Evolutionary conservation across 2,888 invertebrate species (phyloP).

Genomic region (Drosophila histrio): DNA sequence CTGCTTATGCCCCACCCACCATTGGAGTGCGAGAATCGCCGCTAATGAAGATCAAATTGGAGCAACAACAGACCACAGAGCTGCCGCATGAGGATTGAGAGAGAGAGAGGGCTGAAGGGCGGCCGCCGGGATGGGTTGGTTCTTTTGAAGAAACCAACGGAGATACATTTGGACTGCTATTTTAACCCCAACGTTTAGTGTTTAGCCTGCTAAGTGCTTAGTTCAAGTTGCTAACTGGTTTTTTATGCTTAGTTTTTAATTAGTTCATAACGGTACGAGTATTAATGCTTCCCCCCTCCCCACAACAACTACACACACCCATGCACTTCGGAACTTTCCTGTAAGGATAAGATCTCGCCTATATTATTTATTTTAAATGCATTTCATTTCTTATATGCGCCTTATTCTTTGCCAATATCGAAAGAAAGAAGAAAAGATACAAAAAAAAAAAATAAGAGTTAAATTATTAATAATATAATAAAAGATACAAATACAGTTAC

Average conservation of each 20-base stretch:
- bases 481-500: constrained; percentile 40
- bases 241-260: constrained; percentile 55
- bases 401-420: constrained; percentile 65
- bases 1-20: constrained; percentile 70
- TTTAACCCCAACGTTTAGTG: constrained; percentile 81
- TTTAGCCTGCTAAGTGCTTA: constrained; percentile 60
- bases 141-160: constrained; percentile 58
- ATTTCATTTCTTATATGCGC: constrained; percentile 50
- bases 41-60: constrained; percentile 82
- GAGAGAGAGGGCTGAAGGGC: constrained; percentile 28
- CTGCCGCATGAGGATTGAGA: constrained; percentile 83
- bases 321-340: constrained; percentile 73
- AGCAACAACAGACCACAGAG: constrained; percentile 81
- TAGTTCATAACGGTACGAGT: constrained; percentile 60
- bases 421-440: constrained; percentile 21
- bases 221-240: constrained; percentile 66
- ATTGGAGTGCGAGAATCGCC: constrained; percentile 74
- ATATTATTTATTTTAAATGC: constrained; percentile 57
- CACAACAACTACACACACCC: constrained; percentile 23
- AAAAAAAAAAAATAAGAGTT: constrained; percentile 23
- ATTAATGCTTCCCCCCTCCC: constrained; percentile 47
- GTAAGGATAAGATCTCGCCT: constrained; percentile 80
- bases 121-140: constrained; percentile 28
- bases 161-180: constrained; percentile 80
- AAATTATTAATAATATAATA: constrained; percentile 37